Evolutionary conservation across 2,113 vertebrate species (phyloP).

Genomic region (Indicator indicator): DNA sequence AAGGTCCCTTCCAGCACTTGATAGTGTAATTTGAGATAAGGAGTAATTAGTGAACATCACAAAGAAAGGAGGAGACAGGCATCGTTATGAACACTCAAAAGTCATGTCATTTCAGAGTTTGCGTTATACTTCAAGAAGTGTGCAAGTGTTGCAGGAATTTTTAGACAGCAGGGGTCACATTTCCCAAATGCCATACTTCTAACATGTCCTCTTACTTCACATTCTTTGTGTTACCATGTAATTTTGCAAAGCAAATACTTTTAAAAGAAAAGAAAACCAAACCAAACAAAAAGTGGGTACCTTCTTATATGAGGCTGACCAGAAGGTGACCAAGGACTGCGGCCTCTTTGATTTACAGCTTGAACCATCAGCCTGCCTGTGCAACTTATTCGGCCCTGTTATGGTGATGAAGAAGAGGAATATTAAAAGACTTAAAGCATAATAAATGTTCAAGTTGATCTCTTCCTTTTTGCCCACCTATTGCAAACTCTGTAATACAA

Average conservation of each 20-base stretch:
- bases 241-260: neutral
- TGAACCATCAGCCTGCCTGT: conserved; percentile 98
- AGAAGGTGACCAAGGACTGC: conserved; percentile 87
- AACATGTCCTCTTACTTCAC: neutral
- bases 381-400: conserved; percentile 92
- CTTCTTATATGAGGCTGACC: conserved; percentile 89
- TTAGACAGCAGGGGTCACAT: neutral
- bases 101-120: neutral
- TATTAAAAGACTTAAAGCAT: neutral
- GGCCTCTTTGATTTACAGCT: conserved; percentile 95
- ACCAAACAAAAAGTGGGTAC: conserved; percentile 66
- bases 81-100: neutral
- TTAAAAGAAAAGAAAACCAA: neutral
- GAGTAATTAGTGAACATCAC: neutral
- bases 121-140: neutral
- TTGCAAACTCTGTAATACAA: neutral
- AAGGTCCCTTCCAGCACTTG: neutral
- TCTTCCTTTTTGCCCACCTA: neutral
- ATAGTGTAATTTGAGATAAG: neutral
- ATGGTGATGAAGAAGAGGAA: neutral
- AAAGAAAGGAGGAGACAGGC: neutral
- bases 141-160: neutral
- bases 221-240: neutral
- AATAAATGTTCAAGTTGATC: neutral
- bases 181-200: neutral